Percentiles rank a stretch among this genome's conserved stretches.
Conservation (phyloP, 2,797 vertebrate genomes). For the Pseudomugil gertrudae region DNA sequence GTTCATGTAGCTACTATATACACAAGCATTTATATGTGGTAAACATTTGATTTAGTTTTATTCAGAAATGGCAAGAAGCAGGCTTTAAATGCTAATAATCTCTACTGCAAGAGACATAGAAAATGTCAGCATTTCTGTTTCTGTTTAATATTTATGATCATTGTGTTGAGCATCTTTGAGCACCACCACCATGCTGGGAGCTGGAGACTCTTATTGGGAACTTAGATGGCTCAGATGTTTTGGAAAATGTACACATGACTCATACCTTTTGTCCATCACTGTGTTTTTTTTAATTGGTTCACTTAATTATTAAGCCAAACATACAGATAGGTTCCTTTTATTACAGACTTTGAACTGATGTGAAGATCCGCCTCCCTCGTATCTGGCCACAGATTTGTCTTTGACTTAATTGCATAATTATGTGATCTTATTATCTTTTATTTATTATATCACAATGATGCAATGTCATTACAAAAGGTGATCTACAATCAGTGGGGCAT, state of each 20-base stretch:
- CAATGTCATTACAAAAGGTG: not conserved
- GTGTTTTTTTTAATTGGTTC: not conserved
- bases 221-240: not conserved
- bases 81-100: too few relatives aligned
- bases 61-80: too few relatives aligned
- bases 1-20: too few relatives aligned
- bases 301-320: not conserved
- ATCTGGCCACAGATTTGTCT: not conserved
- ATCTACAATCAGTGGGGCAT: not conserved
- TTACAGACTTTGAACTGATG: not conserved
- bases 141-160: not conserved
- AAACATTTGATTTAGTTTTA: too few relatives aligned
- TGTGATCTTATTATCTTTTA: not conserved
- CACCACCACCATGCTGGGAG: not conserved
- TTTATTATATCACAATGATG: not conserved
- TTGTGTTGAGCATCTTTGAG: not conserved
- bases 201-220: not conserved
- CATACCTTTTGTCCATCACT: not conserved
- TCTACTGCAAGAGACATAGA: not conserved
- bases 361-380: not conserved
- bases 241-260: not conserved
- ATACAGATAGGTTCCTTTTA: too few relatives aligned
- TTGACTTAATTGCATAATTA: not conserved
- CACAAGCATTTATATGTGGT: too few relatives aligned
- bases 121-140: not conserved